These are phyloP conservation scores for Sphaerophoria taeniata DNA, from an alignment of 2,888 invertebrate genomes.

Conservation along the genomic window DNA sequence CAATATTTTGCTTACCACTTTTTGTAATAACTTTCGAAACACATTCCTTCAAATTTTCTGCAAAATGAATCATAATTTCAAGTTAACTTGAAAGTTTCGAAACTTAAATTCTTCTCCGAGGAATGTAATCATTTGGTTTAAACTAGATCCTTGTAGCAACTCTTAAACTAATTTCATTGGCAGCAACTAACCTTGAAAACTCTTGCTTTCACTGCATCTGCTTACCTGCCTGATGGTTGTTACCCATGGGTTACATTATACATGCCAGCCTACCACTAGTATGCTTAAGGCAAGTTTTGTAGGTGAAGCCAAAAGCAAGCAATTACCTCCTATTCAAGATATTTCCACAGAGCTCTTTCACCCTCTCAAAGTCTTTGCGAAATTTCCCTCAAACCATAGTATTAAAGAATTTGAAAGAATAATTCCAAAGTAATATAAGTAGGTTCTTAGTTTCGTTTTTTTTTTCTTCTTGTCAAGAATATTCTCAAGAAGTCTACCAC, in stretches of 20 bases:
- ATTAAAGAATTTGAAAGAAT: constrained; percentile 21
- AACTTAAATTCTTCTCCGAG: background rate
- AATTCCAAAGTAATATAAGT: constrained; percentile 36
- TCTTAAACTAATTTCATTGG: constrained; percentile 23
- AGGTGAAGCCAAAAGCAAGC: background rate
- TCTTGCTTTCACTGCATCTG: constrained; percentile 19
- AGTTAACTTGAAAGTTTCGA: too few relatives aligned
- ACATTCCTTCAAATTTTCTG: background rate
- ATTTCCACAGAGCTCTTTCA: background rate
- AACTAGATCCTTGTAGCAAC: constrained; percentile 1
- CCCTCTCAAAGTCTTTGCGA: constrained; percentile 4
- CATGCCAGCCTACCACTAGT: too few relatives aligned
- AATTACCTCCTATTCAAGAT: constrained; percentile 19
- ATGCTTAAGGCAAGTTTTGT: too few relatives aligned
- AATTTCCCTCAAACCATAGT: constrained; percentile 20
- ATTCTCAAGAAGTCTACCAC: constrained; percentile 22
- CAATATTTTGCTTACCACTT: background rate
- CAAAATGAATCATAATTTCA: background rate
- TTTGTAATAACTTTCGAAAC: background rate
- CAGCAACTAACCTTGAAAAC: constrained; percentile 30
- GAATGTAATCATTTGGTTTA: background rate
- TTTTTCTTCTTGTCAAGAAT: constrained; percentile 8
- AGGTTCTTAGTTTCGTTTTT: constrained; percentile 25
- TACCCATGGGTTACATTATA: too few relatives aligned
- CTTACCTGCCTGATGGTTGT: background rate